Evolutionary conservation across 2,113 vertebrate genomes (phyloP), one percentile per base, ranked within the genome.

Genomic region (Misgurnus mizolepis): DNA sequence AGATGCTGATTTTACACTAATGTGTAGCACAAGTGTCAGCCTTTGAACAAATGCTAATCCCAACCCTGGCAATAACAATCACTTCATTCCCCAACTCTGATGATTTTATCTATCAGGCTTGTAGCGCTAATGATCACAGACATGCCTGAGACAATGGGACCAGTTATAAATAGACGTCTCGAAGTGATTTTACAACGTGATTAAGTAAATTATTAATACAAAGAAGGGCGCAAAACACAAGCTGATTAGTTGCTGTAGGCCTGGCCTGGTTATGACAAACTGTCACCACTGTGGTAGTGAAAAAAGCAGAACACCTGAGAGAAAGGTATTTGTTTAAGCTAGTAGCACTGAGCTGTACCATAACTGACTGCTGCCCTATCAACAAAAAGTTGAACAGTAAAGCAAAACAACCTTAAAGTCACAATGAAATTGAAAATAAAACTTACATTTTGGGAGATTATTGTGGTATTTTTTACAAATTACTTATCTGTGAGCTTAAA

Each of bases 201-300:
- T 81, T 64, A 80, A 71, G 79, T 61, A 62, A 84, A 84, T 84
- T 84, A 78, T 81, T 84, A 76, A 84, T 64, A 34, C 45, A 40
- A 73, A 17, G 43, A 49, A 56, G 72, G 78, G 34, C 12, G 53
- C 71, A 78, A 70, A 72, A n/a, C 45, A 8, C 67, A 47, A 70
- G 12, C 12, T 41, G 79, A 55, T 40, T 47, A 65, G 43, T 66
- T n/a, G 49, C n/a, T 56, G 71, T 55, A 67, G 12, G 60, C 14
- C 58, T 14, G 49, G 49, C 78, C 82, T 70, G 53, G 47, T 76
- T 47, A 3, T 60, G 39, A 6, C 15, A 64, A 61, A 6, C 60
- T 34, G 34, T 11, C 39, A 18, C 27, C 67, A 56, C 64, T 79
- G 64, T 41, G 68, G 22, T n/a, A 67, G 74, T 5, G 60, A 76